Evolutionary conservation across 2,888 invertebrate genomes (phyloP).

Genomic region (Scelioninae gen. 1): DNA sequence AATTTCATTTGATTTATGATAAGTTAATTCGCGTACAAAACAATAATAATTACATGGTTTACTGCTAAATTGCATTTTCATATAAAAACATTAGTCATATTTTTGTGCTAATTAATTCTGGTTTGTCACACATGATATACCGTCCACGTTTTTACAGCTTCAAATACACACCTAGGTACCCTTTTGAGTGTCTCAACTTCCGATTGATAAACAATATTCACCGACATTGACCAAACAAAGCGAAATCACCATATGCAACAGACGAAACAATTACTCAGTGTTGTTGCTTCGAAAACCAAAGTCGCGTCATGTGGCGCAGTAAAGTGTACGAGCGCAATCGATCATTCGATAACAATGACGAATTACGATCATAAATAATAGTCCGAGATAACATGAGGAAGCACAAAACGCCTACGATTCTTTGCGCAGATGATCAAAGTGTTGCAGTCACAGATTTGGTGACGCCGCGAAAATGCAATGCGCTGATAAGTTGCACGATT

Average conservation of each 20-base stretch:
- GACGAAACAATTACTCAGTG: constrained; percentile 24
- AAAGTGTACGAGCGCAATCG: background rate
- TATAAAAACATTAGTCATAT: too few species aligned
- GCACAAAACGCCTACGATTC: constrained; percentile 61
- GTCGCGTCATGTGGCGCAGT: constrained; percentile 21
- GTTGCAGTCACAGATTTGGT: constrained; percentile 31
- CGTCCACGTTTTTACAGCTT: background rate
- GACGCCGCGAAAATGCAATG: constrained; percentile 29
- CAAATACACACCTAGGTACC: background rate
- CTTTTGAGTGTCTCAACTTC: constrained; percentile 1
- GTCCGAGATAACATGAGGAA: constrained; percentile 66
- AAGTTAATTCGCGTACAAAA: too few species aligned
- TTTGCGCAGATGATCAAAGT: constrained; percentile 33
- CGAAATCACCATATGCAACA: constrained; percentile 12
- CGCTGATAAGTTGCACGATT: constrained; percentile 28
- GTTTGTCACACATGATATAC: background rate
- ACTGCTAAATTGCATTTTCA: too few species aligned
- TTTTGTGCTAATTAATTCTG: too few species aligned
- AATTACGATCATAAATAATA: constrained; percentile 47
- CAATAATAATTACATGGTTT: too few species aligned
- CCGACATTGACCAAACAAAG: constrained; percentile 25
- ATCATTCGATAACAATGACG: constrained; percentile 43
- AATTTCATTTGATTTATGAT: too few species aligned
- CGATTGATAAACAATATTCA: constrained; percentile 15
- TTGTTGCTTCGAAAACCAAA: constrained; percentile 6